Percentiles rank a stretch among this genome's conserved stretches.
Conservation (phyloP, 1,140 invertebrate species). For the Dendrolimus punctatus region DNA sequence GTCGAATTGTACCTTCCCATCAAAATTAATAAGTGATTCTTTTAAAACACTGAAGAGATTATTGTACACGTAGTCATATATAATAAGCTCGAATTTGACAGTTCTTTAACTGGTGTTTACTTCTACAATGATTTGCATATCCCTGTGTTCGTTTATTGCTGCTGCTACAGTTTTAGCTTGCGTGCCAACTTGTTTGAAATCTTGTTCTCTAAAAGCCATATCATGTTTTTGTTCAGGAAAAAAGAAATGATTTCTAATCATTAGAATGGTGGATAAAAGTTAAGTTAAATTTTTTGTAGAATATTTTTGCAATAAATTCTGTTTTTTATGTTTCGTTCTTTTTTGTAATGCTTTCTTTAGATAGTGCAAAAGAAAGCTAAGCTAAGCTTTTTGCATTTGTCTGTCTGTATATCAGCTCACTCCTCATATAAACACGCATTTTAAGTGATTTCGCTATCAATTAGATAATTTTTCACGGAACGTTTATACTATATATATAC, state of each 20-base stretch:
- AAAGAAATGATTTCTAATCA: slow-evolving; percentile 15
- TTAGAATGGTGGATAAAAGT: slow-evolving; percentile 22
- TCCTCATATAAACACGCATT: too few species aligned
- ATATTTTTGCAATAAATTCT: slow-evolving; percentile 7
- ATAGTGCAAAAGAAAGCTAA: too few species aligned
- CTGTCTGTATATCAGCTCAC: too few species aligned
- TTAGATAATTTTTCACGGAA: too few species aligned
- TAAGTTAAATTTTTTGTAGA: background rate
- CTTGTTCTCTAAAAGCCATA: slow-evolving; percentile 8
- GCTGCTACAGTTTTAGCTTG: slow-evolving; percentile 25
- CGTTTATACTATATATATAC: too few species aligned
- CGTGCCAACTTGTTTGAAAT: slow-evolving; percentile 15
- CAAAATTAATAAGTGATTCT: too few species aligned
- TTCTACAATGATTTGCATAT: slow-evolving; percentile 32
- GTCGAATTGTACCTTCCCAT: too few species aligned
- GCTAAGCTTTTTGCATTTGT: too few species aligned
- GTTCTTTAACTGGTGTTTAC: slow-evolving; percentile 1
- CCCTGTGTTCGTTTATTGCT: slow-evolving; percentile 22
- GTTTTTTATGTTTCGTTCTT: background rate
- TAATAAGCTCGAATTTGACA: slow-evolving; percentile 5
- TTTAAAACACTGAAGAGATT: too few species aligned
- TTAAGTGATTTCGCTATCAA: too few species aligned
- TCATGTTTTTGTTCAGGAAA: slow-evolving; percentile 23
- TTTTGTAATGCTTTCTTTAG: slow-evolving; percentile 1
- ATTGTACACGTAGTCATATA: too few species aligned